These are phyloP conservation scores for Strongylocentrotus purpuratus DNA, from an alignment of 35 echinoderm and acorn worm species.

Conservation along the genomic window DNA sequence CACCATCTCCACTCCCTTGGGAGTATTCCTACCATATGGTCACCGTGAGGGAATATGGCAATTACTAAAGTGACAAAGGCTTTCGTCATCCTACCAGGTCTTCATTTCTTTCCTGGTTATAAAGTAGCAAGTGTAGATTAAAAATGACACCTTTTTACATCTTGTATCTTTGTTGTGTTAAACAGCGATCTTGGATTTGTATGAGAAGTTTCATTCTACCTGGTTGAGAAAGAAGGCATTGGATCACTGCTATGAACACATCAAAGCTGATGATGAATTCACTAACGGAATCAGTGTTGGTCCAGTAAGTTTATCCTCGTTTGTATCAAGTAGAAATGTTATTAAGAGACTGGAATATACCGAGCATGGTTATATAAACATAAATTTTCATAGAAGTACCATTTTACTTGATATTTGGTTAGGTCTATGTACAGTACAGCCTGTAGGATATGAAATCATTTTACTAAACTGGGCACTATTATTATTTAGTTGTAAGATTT, in stretches of 20 bases:
- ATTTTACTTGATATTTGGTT: neutral
- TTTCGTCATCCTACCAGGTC: no score
- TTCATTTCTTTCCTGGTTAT: no score
- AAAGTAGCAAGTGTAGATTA: no score
- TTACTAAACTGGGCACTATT: neutral
- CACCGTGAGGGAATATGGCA: no score
- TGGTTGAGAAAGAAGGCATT: slow-evolving; percentile 68
- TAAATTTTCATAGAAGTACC: neutral
- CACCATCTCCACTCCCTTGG: no score
- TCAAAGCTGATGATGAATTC: slow-evolving; percentile 84
- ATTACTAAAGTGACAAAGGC: no score
- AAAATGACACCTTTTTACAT: neutral
- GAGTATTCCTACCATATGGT: no score
- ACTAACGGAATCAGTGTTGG: slow-evolving; percentile 97
- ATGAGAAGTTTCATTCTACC: slow-evolving; percentile 62
- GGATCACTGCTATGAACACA: slow-evolving; percentile 82
- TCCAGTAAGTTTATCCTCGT: slow-evolving; percentile 66
- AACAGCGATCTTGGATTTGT: slow-evolving; percentile 76
- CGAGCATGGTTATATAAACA: neutral
- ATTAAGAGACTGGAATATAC: neutral
- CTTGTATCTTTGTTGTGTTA: neutral
- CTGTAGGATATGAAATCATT: no score
- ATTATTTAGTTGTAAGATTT: slow-evolving; percentile 69
- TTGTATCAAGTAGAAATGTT: neutral
- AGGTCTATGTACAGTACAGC: no score